Percentiles rank a stretch among this genome's conserved stretches.
phyloP scores from a whole-genome alignment of 2,113 vertebrate species.

The Chlorodrepanis virens region DNA sequence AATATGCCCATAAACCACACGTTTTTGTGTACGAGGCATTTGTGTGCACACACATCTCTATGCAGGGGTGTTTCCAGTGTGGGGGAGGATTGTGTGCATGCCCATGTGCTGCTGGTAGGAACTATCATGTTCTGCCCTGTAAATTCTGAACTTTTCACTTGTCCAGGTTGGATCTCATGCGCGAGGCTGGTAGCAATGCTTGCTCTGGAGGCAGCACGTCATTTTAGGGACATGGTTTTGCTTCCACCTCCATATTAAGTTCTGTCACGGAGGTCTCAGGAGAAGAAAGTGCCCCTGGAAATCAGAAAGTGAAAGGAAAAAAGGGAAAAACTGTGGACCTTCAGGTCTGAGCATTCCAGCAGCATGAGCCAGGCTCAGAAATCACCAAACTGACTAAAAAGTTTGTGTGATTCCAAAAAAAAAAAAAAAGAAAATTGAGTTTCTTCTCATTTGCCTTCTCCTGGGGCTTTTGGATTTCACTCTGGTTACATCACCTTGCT shows the following conservation, averaged over 20 bases:
- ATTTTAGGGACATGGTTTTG: not conserved
- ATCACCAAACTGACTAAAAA: not conserved
- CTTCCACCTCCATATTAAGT: not conserved
- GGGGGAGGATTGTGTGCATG: rapidly evolving
- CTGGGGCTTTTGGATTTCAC: not conserved
- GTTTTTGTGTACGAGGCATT: rapidly evolving
- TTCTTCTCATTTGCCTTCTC: not conserved
- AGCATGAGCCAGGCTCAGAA: not conserved
- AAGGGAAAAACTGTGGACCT: not conserved
- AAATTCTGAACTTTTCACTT: not conserved
- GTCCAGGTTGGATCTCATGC: rapidly evolving
- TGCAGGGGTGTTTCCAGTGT: rapidly evolving
- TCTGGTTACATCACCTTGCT: not conserved
- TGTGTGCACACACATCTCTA: rapidly evolving
- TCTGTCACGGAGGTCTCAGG: not conserved
- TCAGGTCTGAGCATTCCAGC: not conserved
- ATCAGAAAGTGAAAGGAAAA: not conserved
- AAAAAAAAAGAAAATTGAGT: not conserved
- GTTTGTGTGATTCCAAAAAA: not conserved
- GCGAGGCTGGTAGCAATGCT: rapidly evolving
- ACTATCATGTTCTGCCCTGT: rapidly evolving
- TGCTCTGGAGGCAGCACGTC: rapidly evolving
- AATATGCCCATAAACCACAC: rapidly evolving
- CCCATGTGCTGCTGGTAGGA: rapidly evolving
- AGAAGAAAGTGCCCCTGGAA: not conserved